Conservation (phyloP, 37 sponge, comb jelly and placozoan genomes). For the Dysidea cf. avara region DNA sequence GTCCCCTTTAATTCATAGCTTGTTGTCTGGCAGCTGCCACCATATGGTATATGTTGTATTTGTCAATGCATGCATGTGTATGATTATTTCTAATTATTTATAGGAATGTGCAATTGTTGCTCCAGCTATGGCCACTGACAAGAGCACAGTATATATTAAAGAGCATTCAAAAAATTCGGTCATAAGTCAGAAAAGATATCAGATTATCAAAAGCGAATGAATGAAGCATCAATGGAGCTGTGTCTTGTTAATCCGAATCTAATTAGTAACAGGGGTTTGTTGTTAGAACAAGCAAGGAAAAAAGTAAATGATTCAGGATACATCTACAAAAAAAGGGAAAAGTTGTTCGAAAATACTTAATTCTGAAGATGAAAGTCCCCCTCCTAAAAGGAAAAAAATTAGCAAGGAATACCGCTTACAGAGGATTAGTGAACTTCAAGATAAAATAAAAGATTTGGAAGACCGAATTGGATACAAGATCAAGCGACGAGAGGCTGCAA, state of each 20-base stretch:
- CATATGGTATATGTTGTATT: too few relatives aligned
- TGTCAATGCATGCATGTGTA: too few relatives aligned
- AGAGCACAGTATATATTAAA: too few relatives aligned
- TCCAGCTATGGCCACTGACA: too few relatives aligned
- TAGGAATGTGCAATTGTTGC: too few relatives aligned
- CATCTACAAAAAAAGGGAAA: conserved; percentile 28
- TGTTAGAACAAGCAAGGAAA: conserved; percentile 1
- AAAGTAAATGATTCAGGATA: conserved; percentile 1
- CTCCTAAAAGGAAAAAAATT: conserved; percentile 8
- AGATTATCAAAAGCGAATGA: conserved; percentile 25
- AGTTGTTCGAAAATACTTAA: conserved; percentile 6
- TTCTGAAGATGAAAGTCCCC: neutral
- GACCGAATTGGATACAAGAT: conserved; percentile 8
- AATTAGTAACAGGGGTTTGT: neutral
- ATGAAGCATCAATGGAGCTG: conserved; percentile 17
- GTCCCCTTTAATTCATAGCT: too few relatives aligned
- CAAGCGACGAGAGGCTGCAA: conserved; percentile 1
- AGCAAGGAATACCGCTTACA: neutral
- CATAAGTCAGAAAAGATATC: too few relatives aligned
- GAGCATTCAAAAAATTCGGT: too few relatives aligned
- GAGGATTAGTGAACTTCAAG: conserved; percentile 14
- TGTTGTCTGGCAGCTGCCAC: too few relatives aligned
- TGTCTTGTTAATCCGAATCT: conserved; percentile 10
- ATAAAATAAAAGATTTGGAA: neutral
- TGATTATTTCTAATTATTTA: too few relatives aligned